Base-by-base conservation (phyloP, 2,888 invertebrate genomes). In the Crematogaster levior region DNA sequence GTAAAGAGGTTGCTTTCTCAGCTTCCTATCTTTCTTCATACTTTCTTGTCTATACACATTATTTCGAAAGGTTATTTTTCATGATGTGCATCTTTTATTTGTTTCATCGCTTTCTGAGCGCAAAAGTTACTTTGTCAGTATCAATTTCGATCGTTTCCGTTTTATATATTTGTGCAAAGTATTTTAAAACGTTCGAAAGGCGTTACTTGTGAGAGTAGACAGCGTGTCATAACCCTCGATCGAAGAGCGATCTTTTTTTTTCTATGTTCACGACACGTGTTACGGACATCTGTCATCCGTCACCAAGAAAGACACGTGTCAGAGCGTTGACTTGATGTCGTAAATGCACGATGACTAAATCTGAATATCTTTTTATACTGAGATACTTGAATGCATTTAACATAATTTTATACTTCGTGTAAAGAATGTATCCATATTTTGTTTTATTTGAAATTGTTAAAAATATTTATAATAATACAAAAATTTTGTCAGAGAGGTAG, bases 241-340 rank as follows among this genome's bases (percentile, higher is more conserved):
- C 81, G 81, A 86, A 82, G 86, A 85, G 84, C 72, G 75, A 68
- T 80, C 77, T 75, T 84, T 85, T 83, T 84, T 85, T 51, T 83
- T 24, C 48, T 83, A 65, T 77, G 73, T 82, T 74, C 53, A 60
- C 79, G 60, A 88, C 88, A 83, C 88, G 88, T 86, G 86, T 82
- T 85, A 84, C 82, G 86, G 89, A 89, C 89, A 90, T 89, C 89
- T 89, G 89, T 85, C 89, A 87, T 84, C 83, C 79, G 89, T 89
- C 89, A 91, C 72, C 85, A 87, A 85, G 86, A 73, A 84, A 87
- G 89, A 91, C 92, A 90, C 92, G 91, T 90, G 92, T 92, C 91
- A 90, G 84, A 86, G 88, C 85, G 86, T 89, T 86, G 86, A 84
- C 81, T 73, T 84, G 83, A 73, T 83, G 66, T 86, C 83, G 88